Base-by-base conservation (phyloP, 2,797 vertebrate species). In the Botia kubotai region DNA sequence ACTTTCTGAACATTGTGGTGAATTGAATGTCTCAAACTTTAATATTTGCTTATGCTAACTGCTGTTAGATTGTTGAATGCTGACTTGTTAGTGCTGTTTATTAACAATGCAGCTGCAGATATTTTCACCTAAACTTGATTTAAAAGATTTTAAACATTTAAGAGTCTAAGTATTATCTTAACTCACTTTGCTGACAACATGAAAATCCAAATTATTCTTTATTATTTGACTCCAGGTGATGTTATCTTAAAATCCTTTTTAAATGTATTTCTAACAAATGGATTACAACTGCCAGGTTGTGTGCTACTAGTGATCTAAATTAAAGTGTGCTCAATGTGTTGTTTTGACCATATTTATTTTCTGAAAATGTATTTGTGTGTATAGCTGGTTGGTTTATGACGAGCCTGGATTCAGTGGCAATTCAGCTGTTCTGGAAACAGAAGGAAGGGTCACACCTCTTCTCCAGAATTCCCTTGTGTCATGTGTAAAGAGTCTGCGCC, bases 381-480 rank as follows among this genome's bases (percentile, higher is more conserved):
- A 39, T 21, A 82, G 69, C 74, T 75, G 78, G 96, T 92, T 96
- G 90, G 94, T 93, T 80, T 96, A 95, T 77, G 92, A 94, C 60
- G 87, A 92, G 36, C 52, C 83, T 69, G 93, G 94, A 88, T 96
- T 94, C 89, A 94, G 91, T 71, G 95, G 96, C 26, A 91, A 92
- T 84, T 87, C 91, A 83, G 92, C 84, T 0, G 21, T 96, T 87
- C 87, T 96, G 85, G 94, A 96, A 89, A 90, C 91, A 74, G 88
- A 88, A 1, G 75, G 87, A 55, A 88, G 80, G 0, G 82, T 89
- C 4, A 87, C 88, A 85, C 90, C 92, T 82, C 87, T 93, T 84
- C 89, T 90, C 78, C 89, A 88, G 82, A 86, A 90, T 72, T 88
- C 90, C 52, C 68, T 60, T 29, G 48, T 87, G 48, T 80, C 85